Conservation (phyloP, 2,888 invertebrate genomes). For the Anorthoa munda region DNA sequence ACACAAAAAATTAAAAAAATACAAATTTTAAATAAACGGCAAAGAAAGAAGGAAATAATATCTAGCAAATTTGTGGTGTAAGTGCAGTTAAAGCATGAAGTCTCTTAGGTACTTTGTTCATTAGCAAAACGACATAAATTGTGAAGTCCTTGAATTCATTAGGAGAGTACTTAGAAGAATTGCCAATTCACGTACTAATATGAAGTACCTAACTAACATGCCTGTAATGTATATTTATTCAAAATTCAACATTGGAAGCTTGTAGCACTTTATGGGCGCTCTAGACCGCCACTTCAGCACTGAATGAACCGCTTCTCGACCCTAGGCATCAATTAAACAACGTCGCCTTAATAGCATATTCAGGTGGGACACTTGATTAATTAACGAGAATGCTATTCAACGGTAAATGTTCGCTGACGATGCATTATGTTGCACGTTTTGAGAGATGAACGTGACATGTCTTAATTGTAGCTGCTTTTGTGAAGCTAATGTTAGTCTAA, state of each 20-base stretch:
- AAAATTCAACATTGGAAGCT: conserved; percentile 5
- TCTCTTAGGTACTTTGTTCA: too few relatives aligned
- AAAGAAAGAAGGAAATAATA: too few relatives aligned
- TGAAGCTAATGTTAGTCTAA: not conserved
- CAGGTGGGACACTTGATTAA: conserved; percentile 49
- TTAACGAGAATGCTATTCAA: conserved; percentile 30
- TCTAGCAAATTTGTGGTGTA: too few relatives aligned
- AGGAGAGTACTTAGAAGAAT: not conserved
- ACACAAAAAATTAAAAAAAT: too few relatives aligned
- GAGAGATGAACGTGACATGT: conserved; percentile 22
- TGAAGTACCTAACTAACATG: not conserved
- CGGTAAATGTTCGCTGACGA: conserved; percentile 32
- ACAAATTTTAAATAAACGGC: too few relatives aligned
- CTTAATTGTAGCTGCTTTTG: conserved; percentile 16
- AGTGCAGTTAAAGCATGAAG: too few relatives aligned
- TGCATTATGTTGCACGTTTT: conserved; percentile 36
- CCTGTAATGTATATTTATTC: not conserved
- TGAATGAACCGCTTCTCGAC: conserved; percentile 13
- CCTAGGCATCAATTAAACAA: conserved; percentile 42
- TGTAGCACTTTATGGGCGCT: not conserved
- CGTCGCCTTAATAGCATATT: conserved; percentile 38
- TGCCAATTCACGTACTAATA: not conserved
- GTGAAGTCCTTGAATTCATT: not conserved
- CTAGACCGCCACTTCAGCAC: not conserved
- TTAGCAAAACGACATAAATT: not conserved